A percentile compares a stretch with the other conserved stretches of the same genome.
These are phyloP conservation scores for Nasalis larvatus DNA, from an alignment of 2,113 vertebrate genomes.

Conservation along the genomic window DNA sequence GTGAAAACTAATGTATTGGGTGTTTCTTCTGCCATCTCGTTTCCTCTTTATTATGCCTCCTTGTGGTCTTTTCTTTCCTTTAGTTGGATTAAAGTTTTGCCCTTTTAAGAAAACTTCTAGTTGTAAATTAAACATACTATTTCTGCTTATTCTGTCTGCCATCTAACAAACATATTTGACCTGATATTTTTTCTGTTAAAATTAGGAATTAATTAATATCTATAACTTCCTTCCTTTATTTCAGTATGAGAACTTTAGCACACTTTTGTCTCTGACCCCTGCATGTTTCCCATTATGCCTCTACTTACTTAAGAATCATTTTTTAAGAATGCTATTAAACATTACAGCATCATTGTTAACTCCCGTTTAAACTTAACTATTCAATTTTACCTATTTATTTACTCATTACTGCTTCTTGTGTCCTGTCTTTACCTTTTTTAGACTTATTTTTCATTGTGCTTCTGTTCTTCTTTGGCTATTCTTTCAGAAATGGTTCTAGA, in stretches of 20 bases:
- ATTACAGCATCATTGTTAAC: not conserved
- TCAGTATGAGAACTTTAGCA: not conserved
- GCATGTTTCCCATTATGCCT: not conserved
- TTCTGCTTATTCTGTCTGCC: not conserved
- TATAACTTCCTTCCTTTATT: not conserved
- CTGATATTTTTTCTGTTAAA: not conserved
- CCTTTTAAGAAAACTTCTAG: not conserved
- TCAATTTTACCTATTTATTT: not conserved
- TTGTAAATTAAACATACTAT: not conserved
- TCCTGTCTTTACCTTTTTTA: not conserved
- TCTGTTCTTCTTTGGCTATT: not conserved
- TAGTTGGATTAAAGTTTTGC: constrained; percentile 17
- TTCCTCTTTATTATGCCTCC: not conserved
- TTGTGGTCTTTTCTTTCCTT: not conserved
- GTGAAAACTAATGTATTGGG: not conserved
- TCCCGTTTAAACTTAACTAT: not conserved
- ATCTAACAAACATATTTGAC: constrained; percentile 1
- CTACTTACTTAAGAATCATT: not conserved
- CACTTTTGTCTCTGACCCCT: not conserved
- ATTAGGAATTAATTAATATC: not conserved
- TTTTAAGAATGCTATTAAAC: not conserved
- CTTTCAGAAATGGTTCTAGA: constrained; percentile 10
- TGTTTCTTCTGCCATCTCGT: not conserved
- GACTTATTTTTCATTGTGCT: not conserved
- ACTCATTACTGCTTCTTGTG: not conserved